These are phyloP conservation scores for Lottia gigantea DNA, from an alignment of 2,888 invertebrate species.

Conservation along the genomic window DNA sequence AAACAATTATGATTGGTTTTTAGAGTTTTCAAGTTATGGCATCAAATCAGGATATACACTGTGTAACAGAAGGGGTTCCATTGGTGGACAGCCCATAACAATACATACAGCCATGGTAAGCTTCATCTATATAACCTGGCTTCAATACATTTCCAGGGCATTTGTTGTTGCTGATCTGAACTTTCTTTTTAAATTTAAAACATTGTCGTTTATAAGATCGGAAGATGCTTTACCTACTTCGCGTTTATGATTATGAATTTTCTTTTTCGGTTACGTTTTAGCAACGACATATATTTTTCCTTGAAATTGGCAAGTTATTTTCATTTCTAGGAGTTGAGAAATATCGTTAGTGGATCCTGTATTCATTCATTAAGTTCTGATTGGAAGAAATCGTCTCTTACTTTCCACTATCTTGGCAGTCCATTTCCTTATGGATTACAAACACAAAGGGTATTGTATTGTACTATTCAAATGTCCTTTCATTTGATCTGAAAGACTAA, in stretches of 20 bases:
- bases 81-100: slow-evolving; percentile 56
- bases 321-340: slow-evolving; percentile 44
- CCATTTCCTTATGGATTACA: slow-evolving; percentile 57
- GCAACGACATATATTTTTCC: slow-evolving; percentile 1
- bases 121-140: background rate
- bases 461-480: too few relatives aligned
- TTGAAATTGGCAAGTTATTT: background rate
- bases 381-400: slow-evolving; percentile 53
- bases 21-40: slow-evolving; percentile 18
- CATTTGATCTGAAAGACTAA: too few relatives aligned
- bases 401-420: slow-evolving; percentile 48
- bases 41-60: slow-evolving; percentile 30
- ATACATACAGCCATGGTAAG: slow-evolving; percentile 54
- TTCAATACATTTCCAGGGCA: too few relatives aligned
- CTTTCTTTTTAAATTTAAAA: too few relatives aligned
- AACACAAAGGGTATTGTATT: slow-evolving; percentile 43
- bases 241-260: too few relatives aligned
- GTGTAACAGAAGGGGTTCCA: slow-evolving; percentile 31
- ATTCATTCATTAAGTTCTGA: slow-evolving; percentile 55
- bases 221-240: too few relatives aligned
- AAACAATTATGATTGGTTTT: background rate
- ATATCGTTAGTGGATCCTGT: slow-evolving; percentile 45
- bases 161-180: background rate
- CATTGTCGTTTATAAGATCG: too few relatives aligned
- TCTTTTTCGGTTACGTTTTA: too few relatives aligned